A percentile compares a stretch with the other conserved stretches of the same genome.
phyloP scores from a whole-genome alignment of 1,140 invertebrate genomes.

The Streblospio benedicti region DNA sequence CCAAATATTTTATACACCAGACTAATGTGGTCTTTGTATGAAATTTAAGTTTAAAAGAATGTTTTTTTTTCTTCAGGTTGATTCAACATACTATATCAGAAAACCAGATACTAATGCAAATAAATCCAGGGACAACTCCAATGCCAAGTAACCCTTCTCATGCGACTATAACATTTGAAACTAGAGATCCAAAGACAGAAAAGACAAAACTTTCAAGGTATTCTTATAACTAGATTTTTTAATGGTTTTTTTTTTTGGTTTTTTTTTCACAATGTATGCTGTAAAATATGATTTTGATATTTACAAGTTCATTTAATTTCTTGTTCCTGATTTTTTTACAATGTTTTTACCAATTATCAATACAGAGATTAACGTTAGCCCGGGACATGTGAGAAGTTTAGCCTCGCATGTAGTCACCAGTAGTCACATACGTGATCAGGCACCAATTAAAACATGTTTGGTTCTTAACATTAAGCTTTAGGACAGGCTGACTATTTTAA shows the following conservation, averaged over 20 bases:
- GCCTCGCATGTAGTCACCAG: too few species aligned
- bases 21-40: too few species aligned
- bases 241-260: too few species aligned
- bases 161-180: constrained; percentile 60
- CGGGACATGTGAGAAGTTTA: neutral
- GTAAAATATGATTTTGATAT: neutral
- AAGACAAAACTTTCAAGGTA: constrained; percentile 53
- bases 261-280: too few species aligned
- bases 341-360: neutral
- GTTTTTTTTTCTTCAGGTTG: constrained; percentile 48
- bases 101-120: constrained; percentile 62
- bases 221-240: too few species aligned
- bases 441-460: too few species aligned
- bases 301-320: neutral
- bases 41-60: too few species aligned
- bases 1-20: too few species aligned
- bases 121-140: constrained; percentile 53
- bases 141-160: constrained; percentile 59
- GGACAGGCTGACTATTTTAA: too few species aligned
- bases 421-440: too few species aligned
- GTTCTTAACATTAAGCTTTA: too few species aligned
- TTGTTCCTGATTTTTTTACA: neutral
- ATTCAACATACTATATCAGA: constrained; percentile 60
- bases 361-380: neutral
- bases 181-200: constrained; percentile 56